Evolutionary conservation across 2,797 vertebrate species (phyloP).

Genomic region (Hippocampus kuda): DNA sequence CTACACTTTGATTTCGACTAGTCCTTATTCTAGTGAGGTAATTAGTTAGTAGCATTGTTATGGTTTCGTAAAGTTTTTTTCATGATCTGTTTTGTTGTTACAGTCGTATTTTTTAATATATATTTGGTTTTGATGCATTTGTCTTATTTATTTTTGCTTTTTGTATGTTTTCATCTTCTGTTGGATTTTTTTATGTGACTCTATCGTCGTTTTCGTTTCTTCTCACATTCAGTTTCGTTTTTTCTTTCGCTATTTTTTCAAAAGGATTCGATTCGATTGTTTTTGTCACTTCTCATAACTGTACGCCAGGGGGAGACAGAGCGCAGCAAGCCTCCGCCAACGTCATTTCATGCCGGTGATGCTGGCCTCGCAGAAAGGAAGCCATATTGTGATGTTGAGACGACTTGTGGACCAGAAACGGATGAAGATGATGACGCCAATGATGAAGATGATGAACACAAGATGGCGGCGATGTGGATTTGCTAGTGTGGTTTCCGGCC

Average conservation of each 20-base stretch:
- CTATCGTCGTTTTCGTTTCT: too few relatives aligned
- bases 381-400: not conserved
- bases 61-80: too few relatives aligned
- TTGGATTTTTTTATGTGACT: too few relatives aligned
- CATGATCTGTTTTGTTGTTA: too few relatives aligned
- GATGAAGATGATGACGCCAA: not conserved
- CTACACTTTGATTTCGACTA: too few relatives aligned
- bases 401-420: not conserved
- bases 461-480: not conserved
- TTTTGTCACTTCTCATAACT: not conserved
- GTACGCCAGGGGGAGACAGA: not conserved
- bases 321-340: not conserved
- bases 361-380: not conserved
- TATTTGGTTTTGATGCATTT: too few relatives aligned
- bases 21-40: too few relatives aligned
- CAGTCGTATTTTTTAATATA: too few relatives aligned
- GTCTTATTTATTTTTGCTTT: too few relatives aligned
- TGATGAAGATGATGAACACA: not conserved
- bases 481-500: not conserved
- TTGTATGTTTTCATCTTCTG: too few relatives aligned
- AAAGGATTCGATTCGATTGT: not conserved
- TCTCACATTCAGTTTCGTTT: not conserved
- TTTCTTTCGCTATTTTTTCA: not conserved
- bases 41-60: too few relatives aligned
- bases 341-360: not conserved